These are phyloP conservation scores for Sylvietta virens DNA, from an alignment of 2,113 vertebrate species.

Conservation along the genomic window DNA sequence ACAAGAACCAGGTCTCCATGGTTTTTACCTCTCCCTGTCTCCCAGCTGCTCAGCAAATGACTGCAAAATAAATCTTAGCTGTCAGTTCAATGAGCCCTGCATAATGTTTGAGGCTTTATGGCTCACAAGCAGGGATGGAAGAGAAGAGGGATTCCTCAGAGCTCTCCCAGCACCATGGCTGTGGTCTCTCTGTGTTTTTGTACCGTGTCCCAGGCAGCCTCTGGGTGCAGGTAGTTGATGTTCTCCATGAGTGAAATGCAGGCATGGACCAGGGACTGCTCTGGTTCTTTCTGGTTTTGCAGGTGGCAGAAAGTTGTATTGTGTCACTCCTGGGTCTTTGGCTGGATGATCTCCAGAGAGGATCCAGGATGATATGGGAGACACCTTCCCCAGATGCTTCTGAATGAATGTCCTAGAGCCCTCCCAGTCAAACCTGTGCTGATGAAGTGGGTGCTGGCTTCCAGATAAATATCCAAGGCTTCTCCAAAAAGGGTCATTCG, in stretches of 20 bases:
- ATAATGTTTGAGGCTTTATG: background rate
- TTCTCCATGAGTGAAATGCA: background rate
- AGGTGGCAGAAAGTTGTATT: background rate
- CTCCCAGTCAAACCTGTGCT: background rate
- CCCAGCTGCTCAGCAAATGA: background rate
- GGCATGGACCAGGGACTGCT: background rate
- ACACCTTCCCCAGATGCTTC: background rate
- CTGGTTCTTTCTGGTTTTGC: background rate
- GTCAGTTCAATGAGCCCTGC: background rate
- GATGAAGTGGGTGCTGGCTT: background rate
- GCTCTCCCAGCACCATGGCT: background rate
- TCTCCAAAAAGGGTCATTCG: background rate
- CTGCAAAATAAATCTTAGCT: background rate
- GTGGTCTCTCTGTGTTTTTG: background rate
- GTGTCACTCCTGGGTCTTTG: background rate
- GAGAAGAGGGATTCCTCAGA: background rate
- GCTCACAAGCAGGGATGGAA: background rate
- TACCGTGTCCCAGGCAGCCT: background rate
- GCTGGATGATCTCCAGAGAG: background rate
- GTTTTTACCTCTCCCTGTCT: background rate
- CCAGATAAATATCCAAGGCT: background rate
- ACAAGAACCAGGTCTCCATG: background rate
- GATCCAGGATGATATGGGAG: background rate
- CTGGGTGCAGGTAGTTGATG: accelerated
- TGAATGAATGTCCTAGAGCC: background rate